Evolutionary conservation across 2,797 vertebrate species (phyloP), one percentile per base, ranked within the genome.

Genomic region (Stomatorhinus walkeri): DNA sequence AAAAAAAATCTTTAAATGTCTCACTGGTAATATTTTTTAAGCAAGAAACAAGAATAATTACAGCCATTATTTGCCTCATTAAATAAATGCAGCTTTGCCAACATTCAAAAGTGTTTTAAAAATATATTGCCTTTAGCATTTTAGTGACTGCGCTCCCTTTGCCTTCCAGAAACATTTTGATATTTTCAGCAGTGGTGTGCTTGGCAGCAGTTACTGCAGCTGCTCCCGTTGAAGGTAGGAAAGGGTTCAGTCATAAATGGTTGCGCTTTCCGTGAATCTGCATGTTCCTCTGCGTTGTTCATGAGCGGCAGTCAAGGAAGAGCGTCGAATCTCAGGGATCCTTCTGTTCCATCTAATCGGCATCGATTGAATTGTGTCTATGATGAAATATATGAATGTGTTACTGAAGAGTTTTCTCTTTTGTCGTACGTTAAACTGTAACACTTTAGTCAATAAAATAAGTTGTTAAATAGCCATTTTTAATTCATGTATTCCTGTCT

Each of bases 191-290:
- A 87, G 87, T 94, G 87, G 81, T 95, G 85, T 92, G 94, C 86
- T 90, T 96, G 92, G 91, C 89, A 22, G 89, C 92, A 0, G 90
- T 92, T 1, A 89, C 91, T 19, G 94, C 93, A 87, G 87, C 91
- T 9, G 95, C 95, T 90, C 95, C 95, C 59, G 93, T 96, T 52
- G 95, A 96, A 92, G 95, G 95, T 96, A 93, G 56, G 61, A 92
- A 61, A 88, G 68, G 48, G 61, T 52, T 88, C 87, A 22, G 32
- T 61, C 28, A 59, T 56, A 28, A 51, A 51, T 52, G 14, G 14
- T 14, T 36, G 12, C 5, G 6, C 76, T n/a, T 46, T 81, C 2
- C 32, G n/a, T 36, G 12, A 43, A 79, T 36, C 72, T 43, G 72
- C 72, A 79, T 16, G 36, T 81, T 43, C 76, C 32, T 19, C 2